phyloP scores from a whole-genome alignment of 2,113 vertebrate species.

The Herpailurus yagouaroundi region DNA sequence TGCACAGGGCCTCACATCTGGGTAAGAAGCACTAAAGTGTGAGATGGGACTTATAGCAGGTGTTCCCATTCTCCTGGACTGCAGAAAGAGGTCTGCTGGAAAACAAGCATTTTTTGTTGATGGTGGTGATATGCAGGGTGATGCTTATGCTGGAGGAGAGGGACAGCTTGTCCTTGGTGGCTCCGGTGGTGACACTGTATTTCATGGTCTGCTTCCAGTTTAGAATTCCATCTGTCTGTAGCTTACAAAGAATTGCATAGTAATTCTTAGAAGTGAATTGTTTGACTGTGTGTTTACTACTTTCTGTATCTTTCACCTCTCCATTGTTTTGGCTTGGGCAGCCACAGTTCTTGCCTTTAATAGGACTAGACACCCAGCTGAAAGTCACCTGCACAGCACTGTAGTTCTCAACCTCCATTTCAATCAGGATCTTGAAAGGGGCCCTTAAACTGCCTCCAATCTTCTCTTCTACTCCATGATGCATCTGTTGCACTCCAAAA shows the following conservation, averaged over 20 bases:
- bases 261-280: conserved; percentile 72
- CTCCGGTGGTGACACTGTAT: conserved; percentile 74
- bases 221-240: conserved; percentile 75
- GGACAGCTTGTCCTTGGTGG: conserved; percentile 68
- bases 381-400: conserved; percentile 9
- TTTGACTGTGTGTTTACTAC: conserved; percentile 72
- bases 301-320: conserved; percentile 63
- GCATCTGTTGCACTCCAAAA: conserved; percentile 48
- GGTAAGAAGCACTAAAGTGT: conserved; percentile 51
- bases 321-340: conserved; percentile 79
- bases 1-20: background rate
- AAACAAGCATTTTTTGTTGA: conserved; percentile 59
- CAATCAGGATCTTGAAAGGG: conserved; percentile 37
- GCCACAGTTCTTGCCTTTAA: conserved; percentile 78
- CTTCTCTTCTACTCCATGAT: conserved; percentile 48
- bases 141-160: conserved; percentile 75
- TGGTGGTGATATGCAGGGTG: conserved; percentile 47
- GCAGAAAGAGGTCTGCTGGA: background rate
- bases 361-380: conserved; percentile 76
- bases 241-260: conserved; percentile 77
- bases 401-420: conserved; percentile 51
- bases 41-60: background rate
- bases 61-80: conserved; percentile 22
- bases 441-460: conserved; percentile 21
- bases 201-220: conserved; percentile 70